Base-by-base conservation (phyloP, 2,113 vertebrate genomes). In the Pituophis catenifer region DNA sequence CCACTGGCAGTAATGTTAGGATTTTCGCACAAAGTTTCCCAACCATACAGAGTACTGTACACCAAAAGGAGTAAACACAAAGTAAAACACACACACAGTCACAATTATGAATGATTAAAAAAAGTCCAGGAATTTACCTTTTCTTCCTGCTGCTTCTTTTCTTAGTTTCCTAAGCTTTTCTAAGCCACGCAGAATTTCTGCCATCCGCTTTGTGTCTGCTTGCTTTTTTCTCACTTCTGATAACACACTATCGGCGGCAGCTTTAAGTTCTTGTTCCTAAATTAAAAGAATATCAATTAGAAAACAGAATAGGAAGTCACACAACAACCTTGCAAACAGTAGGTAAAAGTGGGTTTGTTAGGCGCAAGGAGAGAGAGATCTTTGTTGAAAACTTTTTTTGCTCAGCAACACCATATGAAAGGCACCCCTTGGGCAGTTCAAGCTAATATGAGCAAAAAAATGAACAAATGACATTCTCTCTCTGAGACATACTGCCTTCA, bases 141-240 rank as follows among this genome's bases (percentile, higher is more conserved):
- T 99, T 92, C 99, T 98, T n/a, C 95, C 98, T 0, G 99, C 99
- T 0, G 99, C 99, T 93, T 99, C 99, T 96, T 99, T 99, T 86
- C 99, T 97, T 62, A 99, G 98, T 59, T 98, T 98, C 91, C 99
- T 97, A 62, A 99, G 97, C 92, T 99, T 99, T 96, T 99, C 99
- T 94, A 99, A 92, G 0, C 98, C 98, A 0, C 95, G 97, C 53
- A 99, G 97, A 93, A 99, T 89, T 38, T 99, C 99, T 92, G 97
- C 96, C 98, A 99, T 99, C 95, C 99, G 98, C 95, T 99, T 99
- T 0, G 98, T 97, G 3, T 99, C 99, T 0, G 98, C 97, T 96
- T 99, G 99, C 91, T 99, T 99, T 96, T 98, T 99, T 95, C 98
- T 96, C n/a, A 99, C 99, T 96, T 99, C 99, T 9, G 98, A 98